Conservation (phyloP, 2,888 invertebrate genomes). For the Lobophora halterata region DNA sequence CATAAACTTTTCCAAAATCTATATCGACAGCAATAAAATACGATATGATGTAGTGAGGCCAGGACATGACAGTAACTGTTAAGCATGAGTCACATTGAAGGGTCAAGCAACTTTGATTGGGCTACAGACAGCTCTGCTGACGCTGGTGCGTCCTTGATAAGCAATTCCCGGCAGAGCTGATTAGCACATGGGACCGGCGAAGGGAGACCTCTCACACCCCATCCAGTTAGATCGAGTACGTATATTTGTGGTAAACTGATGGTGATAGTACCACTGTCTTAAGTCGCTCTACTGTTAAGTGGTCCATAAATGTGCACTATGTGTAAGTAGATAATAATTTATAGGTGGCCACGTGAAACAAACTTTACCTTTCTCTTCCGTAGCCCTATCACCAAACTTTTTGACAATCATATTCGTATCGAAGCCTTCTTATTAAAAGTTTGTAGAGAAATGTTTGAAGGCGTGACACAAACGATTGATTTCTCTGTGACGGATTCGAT, state of each 20-base stretch:
- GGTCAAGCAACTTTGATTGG: constrained; percentile 31
- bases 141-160: constrained; percentile 26
- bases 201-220: constrained; percentile 22
- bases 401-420: no score
- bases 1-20: neutral
- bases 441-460: no score
- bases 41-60: constrained; percentile 8
- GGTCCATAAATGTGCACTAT: no score
- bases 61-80: constrained; percentile 18
- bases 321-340: no score
- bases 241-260: constrained; percentile 12
- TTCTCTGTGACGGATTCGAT: no score
- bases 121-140: constrained; percentile 17
- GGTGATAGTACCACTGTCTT: no score
- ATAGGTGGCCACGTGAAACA: no score
- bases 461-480: no score
- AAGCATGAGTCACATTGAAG: constrained; percentile 25
- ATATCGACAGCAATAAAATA: constrained; percentile 4
- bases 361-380: no score
- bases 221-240: constrained; percentile 16
- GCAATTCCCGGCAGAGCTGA: constrained; percentile 15
- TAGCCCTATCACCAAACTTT: no score
- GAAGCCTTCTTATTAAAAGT: no score
- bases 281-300: no score
- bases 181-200: constrained; percentile 14